These are phyloP conservation scores for Stictocephala bisonia DNA, from an alignment of 2,888 invertebrate species.

Conservation along the genomic window DNA sequence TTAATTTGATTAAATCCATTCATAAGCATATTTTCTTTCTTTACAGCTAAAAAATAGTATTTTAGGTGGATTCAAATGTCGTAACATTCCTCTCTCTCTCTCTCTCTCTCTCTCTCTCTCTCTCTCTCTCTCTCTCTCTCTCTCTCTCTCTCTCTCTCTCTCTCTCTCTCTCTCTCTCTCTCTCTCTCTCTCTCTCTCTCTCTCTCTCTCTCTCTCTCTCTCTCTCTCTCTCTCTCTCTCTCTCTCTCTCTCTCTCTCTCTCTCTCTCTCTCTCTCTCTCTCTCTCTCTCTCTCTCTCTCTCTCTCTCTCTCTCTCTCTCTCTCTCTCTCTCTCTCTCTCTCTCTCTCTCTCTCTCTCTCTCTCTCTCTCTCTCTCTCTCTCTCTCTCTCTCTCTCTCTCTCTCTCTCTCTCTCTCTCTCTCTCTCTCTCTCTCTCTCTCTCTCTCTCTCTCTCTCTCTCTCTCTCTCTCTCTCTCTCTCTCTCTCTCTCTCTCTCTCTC, in stretches of 20 bases:
- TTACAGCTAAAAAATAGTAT: too few species aligned
- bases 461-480: too few species aligned
- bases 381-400: constrained; percentile 13
- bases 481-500: too few species aligned
- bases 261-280: constrained; percentile 13
- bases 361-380: constrained; percentile 13
- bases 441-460: too few species aligned
- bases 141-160: constrained; percentile 13
- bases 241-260: constrained; percentile 13
- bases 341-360: constrained; percentile 13
- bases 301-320: constrained; percentile 13
- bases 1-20: too few species aligned
- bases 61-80: too few species aligned
- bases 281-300: constrained; percentile 13
- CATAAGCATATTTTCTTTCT: too few species aligned
- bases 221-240: constrained; percentile 13
- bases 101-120: background rate
- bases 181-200: background rate
- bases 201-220: constrained; percentile 13
- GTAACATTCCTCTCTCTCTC: background rate
- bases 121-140: constrained; percentile 13
- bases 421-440: background rate
- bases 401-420: constrained; percentile 12
- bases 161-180: constrained; percentile 13
- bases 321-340: constrained; percentile 4